Base-by-base conservation (phyloP, 23 tunicate genomes). In the Ascidia mentula region DNA sequence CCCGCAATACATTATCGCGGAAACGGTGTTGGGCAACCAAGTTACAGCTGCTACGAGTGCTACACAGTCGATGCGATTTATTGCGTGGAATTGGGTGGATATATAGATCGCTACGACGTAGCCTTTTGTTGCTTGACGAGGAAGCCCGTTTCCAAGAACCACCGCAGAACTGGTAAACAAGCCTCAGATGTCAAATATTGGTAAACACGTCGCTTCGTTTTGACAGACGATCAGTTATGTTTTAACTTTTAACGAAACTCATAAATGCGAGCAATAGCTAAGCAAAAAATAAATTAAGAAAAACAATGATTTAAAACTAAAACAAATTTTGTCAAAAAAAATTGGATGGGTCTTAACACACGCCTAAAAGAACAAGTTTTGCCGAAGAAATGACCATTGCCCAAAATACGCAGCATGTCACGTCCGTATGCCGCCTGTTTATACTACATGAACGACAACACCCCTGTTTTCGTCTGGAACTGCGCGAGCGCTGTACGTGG, bases 391-490 rank as follows among this genome's bases (percentile, higher is more conserved):
- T 53, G 22, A 28, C 12, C 1, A 5, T 3, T 26, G 7, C 65
- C 28, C 65, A 26, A 53, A 5, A 26, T 53, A 9, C 65, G 24
- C 13, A 53, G 13, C 28, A 20, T 28, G 65, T 53, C 65, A 53
- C 65, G 65, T 53, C 65, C 65, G 65, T 53, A 26, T 26, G 4
- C 13, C 65, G 65, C 24, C 65, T 53, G 65, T 53, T 53, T 53
- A 70, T 70, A 70, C 74, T 70, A 70, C 74, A 34, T 22, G 38
- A 35, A 20, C 30, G 39, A 34, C 74, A 70, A 34, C 37, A 34
- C 74, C 33, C 38, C 18, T 70, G 74, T 70, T 70, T 70, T 70
- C 74, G 74, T 70, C 74, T 70, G 74, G 74, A 70, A 53, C 65
- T 28, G 65, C 7, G 65, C 65, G 65, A 28, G 22, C 65, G 65